Evolutionary conservation across 2,888 invertebrate species (phyloP), one percentile per base, ranked within the genome.

Genomic region (Campoplex capitator): DNA sequence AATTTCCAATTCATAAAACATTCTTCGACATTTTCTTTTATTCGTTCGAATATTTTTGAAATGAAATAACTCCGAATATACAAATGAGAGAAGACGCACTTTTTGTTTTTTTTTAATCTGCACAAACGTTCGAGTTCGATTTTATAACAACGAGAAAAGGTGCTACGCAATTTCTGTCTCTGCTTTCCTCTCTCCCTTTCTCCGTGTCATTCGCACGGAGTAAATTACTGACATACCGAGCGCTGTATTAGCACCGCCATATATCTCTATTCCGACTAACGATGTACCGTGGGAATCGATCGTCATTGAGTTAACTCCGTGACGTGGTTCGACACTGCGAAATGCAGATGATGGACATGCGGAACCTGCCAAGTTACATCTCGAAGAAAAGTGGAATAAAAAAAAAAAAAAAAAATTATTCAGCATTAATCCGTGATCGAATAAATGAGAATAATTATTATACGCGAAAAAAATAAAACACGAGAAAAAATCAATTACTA

Each of bases 221-320:
- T 51, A 76, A 38, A 76, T 76, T 48, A 74, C 74, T 48, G 67
- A 45, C 48, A 51, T 67, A 51, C 51, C 65, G 18, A 65, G 35
- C 32, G 35, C 51, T 77, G 62, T 71, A 71, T 56, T 79, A 56
- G 54, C 3, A 58, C 56, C n/a, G n/a, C 71, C 32, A 45, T 45
- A 32, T 58, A 79, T 45, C 38, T 38, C 56, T 45, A 51, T 51
- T 45, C 6, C 45, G 58, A n/a, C 54, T 54, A 48, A 18, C 74
- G 73, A 83, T 79, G 51, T 78, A 38, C 73, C 62, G 65, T 54
- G 65, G 81, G 23, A 83, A 90, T 92, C 92, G 91, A 91, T 92
- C 92, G 92, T 92, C 92, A 92, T 92, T 91, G 89, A 91, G 89
- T 92, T 92, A 92, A 90, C 89, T 78, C 48, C 87, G 90, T 89